A percentile compares a stretch with the other conserved stretches of the same genome.
These are phyloP conservation scores for Drosophila picticornis DNA, from an alignment of 2,888 invertebrate genomes.

Conservation along the genomic window DNA sequence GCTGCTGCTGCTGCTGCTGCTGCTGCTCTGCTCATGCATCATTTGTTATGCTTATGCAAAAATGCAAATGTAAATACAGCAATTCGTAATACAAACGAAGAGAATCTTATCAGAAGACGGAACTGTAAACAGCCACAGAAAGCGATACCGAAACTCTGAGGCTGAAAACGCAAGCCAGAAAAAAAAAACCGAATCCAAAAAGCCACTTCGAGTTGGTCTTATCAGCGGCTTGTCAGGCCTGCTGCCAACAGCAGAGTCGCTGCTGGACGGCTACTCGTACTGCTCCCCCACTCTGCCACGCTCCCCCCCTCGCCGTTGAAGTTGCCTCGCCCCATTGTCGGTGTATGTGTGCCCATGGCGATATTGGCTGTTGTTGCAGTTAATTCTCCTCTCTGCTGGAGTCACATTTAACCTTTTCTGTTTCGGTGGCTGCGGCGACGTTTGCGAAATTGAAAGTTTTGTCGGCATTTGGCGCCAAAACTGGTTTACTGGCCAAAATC, in stretches of 20 bases:
- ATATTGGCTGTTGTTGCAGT: conserved; percentile 10
- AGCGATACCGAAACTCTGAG: conserved; percentile 10
- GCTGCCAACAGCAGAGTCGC: conserved; percentile 10
- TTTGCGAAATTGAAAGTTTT: conserved; percentile 75
- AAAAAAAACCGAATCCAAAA: conserved; percentile 51
- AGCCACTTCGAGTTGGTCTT: conserved; percentile 55
- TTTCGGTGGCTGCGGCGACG: conserved; percentile 32
- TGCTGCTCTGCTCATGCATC: conserved; percentile 35
- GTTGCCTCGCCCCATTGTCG: conserved; percentile 44
- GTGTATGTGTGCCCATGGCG: not conserved
- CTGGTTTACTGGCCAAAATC: conserved; percentile 62
- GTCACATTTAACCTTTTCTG: conserved; percentile 71
- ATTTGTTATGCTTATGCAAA: conserved; percentile 66
- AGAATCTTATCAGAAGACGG: conserved; percentile 59
- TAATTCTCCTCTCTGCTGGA: conserved; percentile 9
- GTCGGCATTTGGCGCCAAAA: conserved; percentile 64
- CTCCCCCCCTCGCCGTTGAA: not conserved
- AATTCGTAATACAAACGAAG: conserved; percentile 7
- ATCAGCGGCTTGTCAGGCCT: conserved; percentile 71
- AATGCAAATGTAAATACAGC: not conserved
- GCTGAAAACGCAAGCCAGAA: conserved; percentile 19
- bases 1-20: conserved; percentile 19
- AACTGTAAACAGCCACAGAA: conserved; percentile 16
- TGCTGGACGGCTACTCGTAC: not conserved
- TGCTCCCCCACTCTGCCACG: not conserved